Evolutionary conservation across 1,140 invertebrate genomes (phyloP).

Genomic region (Bombus huntii): DNA sequence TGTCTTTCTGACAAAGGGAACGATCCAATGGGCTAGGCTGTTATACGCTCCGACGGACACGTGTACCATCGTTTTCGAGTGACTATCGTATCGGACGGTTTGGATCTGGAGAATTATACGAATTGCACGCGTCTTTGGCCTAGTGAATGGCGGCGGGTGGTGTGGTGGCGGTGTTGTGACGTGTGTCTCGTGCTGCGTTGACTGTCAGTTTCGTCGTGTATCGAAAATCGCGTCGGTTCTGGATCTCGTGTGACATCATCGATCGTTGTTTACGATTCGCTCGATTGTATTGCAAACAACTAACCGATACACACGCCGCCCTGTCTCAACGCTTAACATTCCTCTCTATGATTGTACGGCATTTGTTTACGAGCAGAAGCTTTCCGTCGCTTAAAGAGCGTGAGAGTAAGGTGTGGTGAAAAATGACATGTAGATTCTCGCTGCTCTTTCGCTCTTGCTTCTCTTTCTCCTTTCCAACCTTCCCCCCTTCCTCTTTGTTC

Average conservation of each 20-base stretch:
- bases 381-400: neutral
- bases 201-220: conserved; percentile 50
- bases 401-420: conserved; percentile 46
- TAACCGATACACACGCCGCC: neutral
- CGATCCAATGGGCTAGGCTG: conserved; percentile 22
- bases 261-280: neutral
- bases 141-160: conserved; percentile 57
- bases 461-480: neutral
- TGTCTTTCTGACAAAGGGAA: neutral
- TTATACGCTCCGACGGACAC: neutral
- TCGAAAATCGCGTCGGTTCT: neutral
- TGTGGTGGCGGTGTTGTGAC: conserved; percentile 52
- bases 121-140: conserved; percentile 44
- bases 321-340: neutral
- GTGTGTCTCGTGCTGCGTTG: conserved; percentile 49
- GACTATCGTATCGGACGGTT: neutral
- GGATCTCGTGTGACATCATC: neutral
- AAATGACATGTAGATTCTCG: conserved; percentile 45
- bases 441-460: conserved; percentile 3
- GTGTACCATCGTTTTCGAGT: neutral
- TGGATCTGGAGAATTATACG: neutral
- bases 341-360: neutral
- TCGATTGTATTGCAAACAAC: neutral
- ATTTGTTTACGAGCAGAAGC: conserved; percentile 42
- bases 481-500: conserved; percentile 1